A percentile compares a stretch with the other conserved stretches of the same genome.
Evolutionary conservation across 2,113 vertebrate genomes (phyloP).

Genomic region (Oxyruncus cristatus): DNA sequence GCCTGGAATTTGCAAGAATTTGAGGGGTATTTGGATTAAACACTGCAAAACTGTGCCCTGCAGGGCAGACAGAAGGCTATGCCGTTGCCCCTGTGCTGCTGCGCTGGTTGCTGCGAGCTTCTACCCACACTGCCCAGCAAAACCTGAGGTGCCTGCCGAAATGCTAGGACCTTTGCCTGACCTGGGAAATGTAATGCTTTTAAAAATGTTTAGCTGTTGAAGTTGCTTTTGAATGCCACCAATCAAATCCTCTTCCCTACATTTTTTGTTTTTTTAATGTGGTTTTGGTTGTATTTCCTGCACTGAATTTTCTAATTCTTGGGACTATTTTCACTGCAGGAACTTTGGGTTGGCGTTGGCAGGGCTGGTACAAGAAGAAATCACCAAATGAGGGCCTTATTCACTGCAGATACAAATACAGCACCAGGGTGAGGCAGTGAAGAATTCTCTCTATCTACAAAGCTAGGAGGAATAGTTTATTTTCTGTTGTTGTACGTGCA

Average conservation of each 20-base stretch:
- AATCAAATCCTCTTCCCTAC: neutral
- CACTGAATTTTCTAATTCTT: neutral
- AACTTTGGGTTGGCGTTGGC: neutral
- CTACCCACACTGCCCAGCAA: neutral
- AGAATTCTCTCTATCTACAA: neutral
- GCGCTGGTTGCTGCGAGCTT: rapidly evolving
- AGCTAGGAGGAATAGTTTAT: neutral
- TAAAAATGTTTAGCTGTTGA: neutral
- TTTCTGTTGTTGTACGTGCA: neutral
- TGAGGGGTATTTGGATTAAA: neutral
- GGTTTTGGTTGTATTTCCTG: neutral
- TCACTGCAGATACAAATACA: neutral
- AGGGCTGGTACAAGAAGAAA: neutral
- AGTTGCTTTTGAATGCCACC: neutral
- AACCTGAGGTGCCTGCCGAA: rapidly evolving
- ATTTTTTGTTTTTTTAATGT: neutral
- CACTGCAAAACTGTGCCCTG: neutral
- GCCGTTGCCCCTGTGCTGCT: rapidly evolving
- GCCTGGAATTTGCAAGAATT: neutral
- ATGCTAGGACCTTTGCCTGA: neutral
- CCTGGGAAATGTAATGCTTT: neutral
- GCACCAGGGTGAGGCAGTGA: neutral
- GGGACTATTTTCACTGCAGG: neutral
- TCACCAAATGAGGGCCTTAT: neutral
- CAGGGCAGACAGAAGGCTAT: neutral